These are phyloP conservation scores for Antheraea mylitta DNA, from an alignment of 1,140 invertebrate genomes.

Conservation along the genomic window DNA sequence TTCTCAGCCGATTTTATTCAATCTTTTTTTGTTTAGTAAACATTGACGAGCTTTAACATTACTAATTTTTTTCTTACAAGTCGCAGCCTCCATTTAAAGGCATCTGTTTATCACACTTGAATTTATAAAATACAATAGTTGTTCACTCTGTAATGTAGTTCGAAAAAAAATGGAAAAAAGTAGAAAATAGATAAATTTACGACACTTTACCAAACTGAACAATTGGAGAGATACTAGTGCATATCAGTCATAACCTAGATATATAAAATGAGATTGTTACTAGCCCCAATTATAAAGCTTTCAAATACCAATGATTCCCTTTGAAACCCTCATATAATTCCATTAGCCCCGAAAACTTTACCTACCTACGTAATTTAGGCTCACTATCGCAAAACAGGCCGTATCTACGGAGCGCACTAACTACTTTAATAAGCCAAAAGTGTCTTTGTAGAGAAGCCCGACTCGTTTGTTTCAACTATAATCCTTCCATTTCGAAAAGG, in stretches of 20 bases:
- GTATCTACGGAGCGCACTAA: conserved; percentile 4
- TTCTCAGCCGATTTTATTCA: too few relatives aligned
- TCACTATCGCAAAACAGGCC: conserved; percentile 1
- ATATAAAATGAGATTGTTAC: not conserved
- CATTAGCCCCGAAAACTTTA: conserved; percentile 1
- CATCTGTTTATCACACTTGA: too few relatives aligned
- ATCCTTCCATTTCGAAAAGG: conserved; percentile 34
- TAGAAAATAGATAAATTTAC: too few relatives aligned
- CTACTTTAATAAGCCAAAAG: conserved; percentile 14
- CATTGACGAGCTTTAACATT: too few relatives aligned
- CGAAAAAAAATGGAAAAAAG: too few relatives aligned
- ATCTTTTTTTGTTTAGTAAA: too few relatives aligned
- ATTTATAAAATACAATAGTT: too few relatives aligned
- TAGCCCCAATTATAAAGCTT: not conserved
- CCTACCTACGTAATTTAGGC: conserved; percentile 5
- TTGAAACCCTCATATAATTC: conserved; percentile 2
- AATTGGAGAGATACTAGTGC: too few relatives aligned
- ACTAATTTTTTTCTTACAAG: too few relatives aligned
- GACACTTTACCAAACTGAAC: too few relatives aligned
- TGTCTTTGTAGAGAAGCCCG: conserved; percentile 20
- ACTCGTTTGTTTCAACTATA: conserved; percentile 24
- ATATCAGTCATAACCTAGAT: not conserved
- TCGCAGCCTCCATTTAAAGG: too few relatives aligned
- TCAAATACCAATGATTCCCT: not conserved
- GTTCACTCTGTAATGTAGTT: too few relatives aligned